Base-by-base conservation (phyloP, 1,140 invertebrate genomes). In the Heterodera carotae region DNA sequence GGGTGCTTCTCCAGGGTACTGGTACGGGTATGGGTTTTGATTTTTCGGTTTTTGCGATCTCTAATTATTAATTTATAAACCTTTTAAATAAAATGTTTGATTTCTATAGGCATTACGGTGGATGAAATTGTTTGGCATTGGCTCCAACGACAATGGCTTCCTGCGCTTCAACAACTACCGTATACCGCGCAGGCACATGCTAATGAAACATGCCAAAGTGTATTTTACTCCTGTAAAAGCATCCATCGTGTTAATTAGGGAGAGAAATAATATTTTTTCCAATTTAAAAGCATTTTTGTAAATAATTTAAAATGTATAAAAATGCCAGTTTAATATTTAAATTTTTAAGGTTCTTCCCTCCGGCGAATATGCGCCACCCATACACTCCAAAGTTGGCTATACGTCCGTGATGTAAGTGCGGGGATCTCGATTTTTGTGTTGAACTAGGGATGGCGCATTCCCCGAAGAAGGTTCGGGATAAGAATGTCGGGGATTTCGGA, bases 111-210 rank as follows among this genome's bases (percentile, higher is more conserved):
- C 25, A 93, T 97, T 68, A 93, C 92, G 85, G 92, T 97, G 74
- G 95, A 95, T 18, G 95, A 97, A 89, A 97, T 97, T 83, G 95
- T 90, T 97, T 72, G 94, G 94, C 68, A 93, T 95, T 91, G 93
- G 94, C 84, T 91, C 90, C 3, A 92, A 93, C 10, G 96, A 97
- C 86, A 97, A 97, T 89, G 85, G 85, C 15, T 86, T 82, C 71
- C 75, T 86, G 5, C 48, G 83, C 0, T 85, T 86, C 53, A 66
- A 86, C 27, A 56, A 88, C 62, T 78, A 75, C 27, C 59, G 86
- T 81, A 94, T 97, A 88, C 95, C 95, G 0, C 89, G 94, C 48
- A 91, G 92, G 31, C 90, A 94, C 78, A 94, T 97, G 94, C 87
- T 97, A 1, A 97, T 96, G 94, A 95, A 94, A 90, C 94, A 96